phyloP scores from a whole-genome alignment of 2,888 invertebrate genomes.

The Heliconius ismenius region DNA sequence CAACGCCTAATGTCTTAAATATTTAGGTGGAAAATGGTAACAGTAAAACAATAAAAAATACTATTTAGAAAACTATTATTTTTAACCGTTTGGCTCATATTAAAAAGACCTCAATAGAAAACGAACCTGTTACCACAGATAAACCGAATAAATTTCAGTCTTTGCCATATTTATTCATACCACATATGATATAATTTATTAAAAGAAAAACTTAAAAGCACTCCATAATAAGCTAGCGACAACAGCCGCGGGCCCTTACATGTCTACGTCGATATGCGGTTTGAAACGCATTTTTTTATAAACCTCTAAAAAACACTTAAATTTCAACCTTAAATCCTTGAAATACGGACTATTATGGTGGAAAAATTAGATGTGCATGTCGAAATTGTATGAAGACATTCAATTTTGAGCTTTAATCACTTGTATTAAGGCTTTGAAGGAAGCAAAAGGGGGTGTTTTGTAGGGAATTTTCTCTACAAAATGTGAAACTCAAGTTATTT shows the following conservation, averaged over 20 bases:
- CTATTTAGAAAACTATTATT: background rate
- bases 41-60: background rate
- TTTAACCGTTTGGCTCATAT: background rate
- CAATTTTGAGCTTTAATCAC: conserved; percentile 20
- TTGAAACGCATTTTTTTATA: conserved; percentile 43
- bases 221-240: conserved; percentile 41
- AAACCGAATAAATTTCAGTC: background rate
- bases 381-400: background rate
- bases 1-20: background rate
- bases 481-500: conserved; percentile 13
- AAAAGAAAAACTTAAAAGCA: conserved; percentile 34
- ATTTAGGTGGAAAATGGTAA: background rate
- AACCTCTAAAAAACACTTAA: background rate
- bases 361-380: background rate
- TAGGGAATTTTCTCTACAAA: conserved; percentile 1
- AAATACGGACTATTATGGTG: conserved; percentile 15
- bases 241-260: conserved; percentile 38
- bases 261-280: conserved; percentile 41
- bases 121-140: background rate
- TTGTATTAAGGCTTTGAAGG: conserved; percentile 8
- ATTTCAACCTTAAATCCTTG: conserved; percentile 11
- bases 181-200: conserved; percentile 24
- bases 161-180: conserved; percentile 2
- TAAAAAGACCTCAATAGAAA: background rate
- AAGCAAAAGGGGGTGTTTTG: background rate